Conservation (phyloP, 2,888 invertebrate species). For the Zele albiditarsus region DNA sequence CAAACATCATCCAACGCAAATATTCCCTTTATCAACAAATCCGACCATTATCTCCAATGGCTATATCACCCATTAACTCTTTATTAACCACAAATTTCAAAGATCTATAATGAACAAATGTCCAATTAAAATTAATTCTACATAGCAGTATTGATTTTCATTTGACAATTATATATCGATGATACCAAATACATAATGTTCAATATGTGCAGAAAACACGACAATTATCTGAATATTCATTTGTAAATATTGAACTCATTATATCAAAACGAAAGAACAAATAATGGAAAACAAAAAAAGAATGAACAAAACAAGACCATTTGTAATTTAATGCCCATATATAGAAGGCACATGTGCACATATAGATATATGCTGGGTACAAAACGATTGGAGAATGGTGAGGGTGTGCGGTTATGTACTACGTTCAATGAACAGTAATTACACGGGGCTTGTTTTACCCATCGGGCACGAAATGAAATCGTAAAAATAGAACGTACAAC, state of each 20-base stretch:
- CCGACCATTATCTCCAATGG: not conserved
- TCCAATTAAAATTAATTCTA: conserved; percentile 12
- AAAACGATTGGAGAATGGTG: conserved; percentile 17
- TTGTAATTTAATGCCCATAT: not conserved
- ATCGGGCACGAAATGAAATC: conserved; percentile 48
- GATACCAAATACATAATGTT: not conserved
- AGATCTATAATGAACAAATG: not conserved
- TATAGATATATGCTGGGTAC: conserved; percentile 32
- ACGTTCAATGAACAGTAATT: conserved; percentile 51
- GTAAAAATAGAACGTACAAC: conserved; percentile 30
- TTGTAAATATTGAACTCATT: not conserved
- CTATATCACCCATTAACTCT: not conserved
- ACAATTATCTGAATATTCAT: not conserved
- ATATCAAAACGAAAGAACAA: not conserved
- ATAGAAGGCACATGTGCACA: conserved; percentile 18
- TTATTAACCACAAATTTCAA: not conserved
- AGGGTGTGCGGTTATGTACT: conserved; percentile 35
- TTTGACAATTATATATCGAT: conserved; percentile 20
- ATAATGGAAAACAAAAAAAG: not conserved
- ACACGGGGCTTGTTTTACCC: conserved; percentile 42
- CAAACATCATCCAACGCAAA: conserved; percentile 15
- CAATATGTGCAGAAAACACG: too few species aligned
- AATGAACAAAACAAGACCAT: not conserved
- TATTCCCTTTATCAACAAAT: too few species aligned
- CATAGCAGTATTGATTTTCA: not conserved